Percentiles rank a stretch among this genome's conserved stretches.
Evolutionary conservation across 1,140 invertebrate genomes (phyloP).

Genomic region (Habropoda laboriosa): DNA sequence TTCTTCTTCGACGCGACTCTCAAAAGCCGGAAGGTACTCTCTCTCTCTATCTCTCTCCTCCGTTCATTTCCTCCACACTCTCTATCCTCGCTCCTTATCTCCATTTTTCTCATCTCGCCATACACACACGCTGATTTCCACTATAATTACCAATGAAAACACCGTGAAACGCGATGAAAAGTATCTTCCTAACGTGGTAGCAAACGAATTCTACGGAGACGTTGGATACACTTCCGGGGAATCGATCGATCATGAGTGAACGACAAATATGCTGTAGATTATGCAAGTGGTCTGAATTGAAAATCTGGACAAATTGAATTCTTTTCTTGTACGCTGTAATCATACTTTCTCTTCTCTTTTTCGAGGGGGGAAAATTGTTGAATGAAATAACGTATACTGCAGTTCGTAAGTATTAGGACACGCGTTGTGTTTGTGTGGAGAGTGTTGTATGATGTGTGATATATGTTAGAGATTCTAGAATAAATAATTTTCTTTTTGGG

Average conservation of each 20-base stretch:
- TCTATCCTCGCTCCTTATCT: background rate
- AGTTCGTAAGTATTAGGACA: too few species aligned
- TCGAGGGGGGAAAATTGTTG: too few species aligned
- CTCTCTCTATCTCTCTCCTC: background rate
- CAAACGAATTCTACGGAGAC: slow-evolving; percentile 9
- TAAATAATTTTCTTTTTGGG: too few species aligned
- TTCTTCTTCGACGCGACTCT: background rate
- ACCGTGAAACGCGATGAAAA: slow-evolving; percentile 30
- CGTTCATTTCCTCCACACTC: background rate
- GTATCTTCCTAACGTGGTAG: background rate
- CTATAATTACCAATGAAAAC: slow-evolving; percentile 2
- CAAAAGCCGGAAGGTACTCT: background rate
- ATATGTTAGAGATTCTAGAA: too few species aligned
- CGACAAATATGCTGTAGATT: background rate
- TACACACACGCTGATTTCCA: background rate
- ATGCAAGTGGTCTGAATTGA: background rate
- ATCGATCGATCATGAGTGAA: background rate
- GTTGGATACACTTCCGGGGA: background rate
- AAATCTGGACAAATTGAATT: too few species aligned
- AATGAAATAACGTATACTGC: too few species aligned
- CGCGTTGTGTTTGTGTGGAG: too few species aligned
- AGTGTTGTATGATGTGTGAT: too few species aligned
- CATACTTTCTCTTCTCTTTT: too few species aligned
- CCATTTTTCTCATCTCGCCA: background rate
- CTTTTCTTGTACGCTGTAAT: too few species aligned